Conservation (phyloP, 2,888 invertebrate genomes). For the Scaptomyza caliginosa region DNA sequence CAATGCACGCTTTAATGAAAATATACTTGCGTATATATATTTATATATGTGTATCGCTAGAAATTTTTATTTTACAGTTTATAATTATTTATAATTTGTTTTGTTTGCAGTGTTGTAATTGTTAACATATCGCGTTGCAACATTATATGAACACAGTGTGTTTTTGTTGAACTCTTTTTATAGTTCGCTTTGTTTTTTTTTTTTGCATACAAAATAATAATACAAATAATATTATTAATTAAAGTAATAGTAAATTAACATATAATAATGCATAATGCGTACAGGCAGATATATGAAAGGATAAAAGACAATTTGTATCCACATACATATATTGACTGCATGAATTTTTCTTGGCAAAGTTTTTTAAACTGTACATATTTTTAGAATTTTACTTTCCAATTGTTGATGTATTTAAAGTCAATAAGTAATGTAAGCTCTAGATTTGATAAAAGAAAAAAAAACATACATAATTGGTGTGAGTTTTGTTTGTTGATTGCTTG, state of each 20-base stretch:
- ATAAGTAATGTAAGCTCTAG: conserved; percentile 67
- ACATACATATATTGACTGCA: conserved; percentile 15
- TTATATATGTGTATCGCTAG: conserved; percentile 71
- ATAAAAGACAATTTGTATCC: conserved; percentile 15
- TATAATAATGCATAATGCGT: conserved; percentile 71
- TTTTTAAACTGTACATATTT: conserved; percentile 62
- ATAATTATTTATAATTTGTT: conserved; percentile 63
- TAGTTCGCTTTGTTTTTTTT: conserved; percentile 3
- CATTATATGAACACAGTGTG: conserved; percentile 66
- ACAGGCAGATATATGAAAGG: conserved; percentile 53
- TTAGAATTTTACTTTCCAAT: conserved; percentile 39
- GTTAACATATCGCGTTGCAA: conserved; percentile 66
- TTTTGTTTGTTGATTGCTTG: conserved; percentile 16
- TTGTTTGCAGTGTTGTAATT: conserved; percentile 57
- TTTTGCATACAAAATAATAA: conserved; percentile 68
- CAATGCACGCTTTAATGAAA: conserved; percentile 65
- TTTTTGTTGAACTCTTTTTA: conserved; percentile 39
- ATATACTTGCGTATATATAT: conserved; percentile 51
- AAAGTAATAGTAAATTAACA: conserved; percentile 64
- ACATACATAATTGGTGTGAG: conserved; percentile 66
- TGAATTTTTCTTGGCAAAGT: conserved; percentile 40
- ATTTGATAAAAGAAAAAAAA: conserved; percentile 72
- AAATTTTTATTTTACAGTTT: conserved; percentile 73
- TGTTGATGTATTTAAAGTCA: conserved; percentile 12
- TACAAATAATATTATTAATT: conserved; percentile 64